A percentile compares a stretch with the other conserved stretches of the same genome.
phyloP scores from a whole-genome alignment of 2,888 invertebrate species.

The Theretra japonica region DNA sequence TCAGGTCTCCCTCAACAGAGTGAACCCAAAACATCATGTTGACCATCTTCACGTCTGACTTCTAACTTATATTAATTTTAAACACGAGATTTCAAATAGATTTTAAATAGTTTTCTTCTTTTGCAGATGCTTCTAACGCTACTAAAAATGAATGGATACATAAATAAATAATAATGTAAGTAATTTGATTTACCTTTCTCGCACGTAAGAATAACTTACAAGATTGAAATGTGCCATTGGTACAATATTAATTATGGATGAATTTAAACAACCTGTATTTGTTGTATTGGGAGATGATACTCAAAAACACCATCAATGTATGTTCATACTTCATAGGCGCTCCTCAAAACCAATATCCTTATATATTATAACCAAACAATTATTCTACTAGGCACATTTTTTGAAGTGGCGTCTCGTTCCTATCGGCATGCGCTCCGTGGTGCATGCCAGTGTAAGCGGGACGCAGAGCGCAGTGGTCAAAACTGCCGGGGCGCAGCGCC shows the following conservation, averaged over 20 bases:
- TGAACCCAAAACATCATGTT: slow-evolving; percentile 66
- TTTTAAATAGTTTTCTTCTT: not conserved
- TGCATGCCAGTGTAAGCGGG: slow-evolving; percentile 42
- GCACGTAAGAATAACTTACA: not conserved
- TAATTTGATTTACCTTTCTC: not conserved
- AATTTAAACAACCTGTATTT: no score
- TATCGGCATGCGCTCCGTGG: slow-evolving; percentile 18
- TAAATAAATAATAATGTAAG: not conserved
- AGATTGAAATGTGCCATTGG: not conserved
- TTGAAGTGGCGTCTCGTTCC: slow-evolving; percentile 10
- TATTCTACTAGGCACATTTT: not conserved
- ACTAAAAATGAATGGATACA: no score
- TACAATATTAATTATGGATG: no score
- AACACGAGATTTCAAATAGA: no score
- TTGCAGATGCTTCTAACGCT: not conserved
- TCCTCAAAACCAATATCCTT: no score
- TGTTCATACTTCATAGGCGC: no score
- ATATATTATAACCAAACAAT: no score
- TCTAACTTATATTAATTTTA: not conserved
- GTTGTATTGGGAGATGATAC: no score
- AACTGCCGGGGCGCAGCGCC: slow-evolving; percentile 55
- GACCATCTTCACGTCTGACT: slow-evolving; percentile 35
- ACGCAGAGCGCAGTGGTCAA: slow-evolving; percentile 59
- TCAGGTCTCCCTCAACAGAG: slow-evolving; percentile 63
- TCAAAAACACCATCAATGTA: no score